Evolutionary conservation across 2,113 vertebrate genomes (phyloP), one percentile per base, ranked within the genome.

Genomic region (Marmota flaviventris): DNA sequence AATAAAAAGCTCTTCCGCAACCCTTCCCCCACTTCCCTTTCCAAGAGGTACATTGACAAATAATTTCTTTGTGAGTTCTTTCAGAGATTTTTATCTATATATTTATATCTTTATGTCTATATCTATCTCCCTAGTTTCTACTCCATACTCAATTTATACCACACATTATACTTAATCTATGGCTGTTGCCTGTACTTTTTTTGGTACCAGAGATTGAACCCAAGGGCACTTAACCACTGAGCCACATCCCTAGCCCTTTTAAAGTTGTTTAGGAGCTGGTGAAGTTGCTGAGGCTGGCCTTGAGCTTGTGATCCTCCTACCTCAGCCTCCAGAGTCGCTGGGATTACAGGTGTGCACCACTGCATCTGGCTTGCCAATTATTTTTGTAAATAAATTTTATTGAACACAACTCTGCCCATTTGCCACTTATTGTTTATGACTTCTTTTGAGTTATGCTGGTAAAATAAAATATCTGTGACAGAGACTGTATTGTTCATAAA

Each of bases 361-460:
- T 29, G 4, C 11, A 12, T 13, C 29, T 29, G 63, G 29, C 29
- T 29, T 65, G 29, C 58, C 20, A 24, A 25, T 22, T 48, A 37
- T 73, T 85, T 91, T 92, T 95, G 69, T 39, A 78, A 78, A 65
- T 72, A 58, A 29, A 56, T 72, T 86, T 92, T 91, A 69, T 67
- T 53, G 67, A 76, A 51, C 14, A 11, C 1, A 8, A 25, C 4
- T 25, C 12, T 2, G 32, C 4, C 34, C 29, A n/a, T 9, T 79
- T 22, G 16, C 37, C 18, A n/a, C 67, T 82, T n/a, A 73, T 14
- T 61, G 58, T 61, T 61, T 61, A 61, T 61, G 58, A 24, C 58
- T 61, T 58, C 7, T 14, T 25, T 61, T 61, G 58, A 61, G 58
- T 8, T 24, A 61, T 25, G 8, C 4, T 61, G 24, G 58, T 25